These are phyloP conservation scores for Serinus canaria DNA, from an alignment of 2,113 vertebrate species.

Conservation along the genomic window DNA sequence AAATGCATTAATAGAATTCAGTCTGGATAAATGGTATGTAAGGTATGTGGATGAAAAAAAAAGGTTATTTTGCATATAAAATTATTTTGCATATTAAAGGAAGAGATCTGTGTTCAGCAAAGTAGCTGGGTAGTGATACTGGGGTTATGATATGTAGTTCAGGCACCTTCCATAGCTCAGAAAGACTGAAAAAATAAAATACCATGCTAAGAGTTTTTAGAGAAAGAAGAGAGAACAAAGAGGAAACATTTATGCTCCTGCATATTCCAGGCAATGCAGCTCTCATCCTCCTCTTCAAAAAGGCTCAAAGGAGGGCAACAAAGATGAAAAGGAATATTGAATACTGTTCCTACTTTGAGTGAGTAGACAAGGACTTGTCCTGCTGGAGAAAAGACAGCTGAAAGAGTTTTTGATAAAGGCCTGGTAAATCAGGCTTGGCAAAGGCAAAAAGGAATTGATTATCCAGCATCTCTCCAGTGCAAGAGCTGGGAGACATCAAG, in stretches of 20 bases:
- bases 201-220: not conserved
- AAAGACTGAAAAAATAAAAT: not conserved
- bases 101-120: not conserved
- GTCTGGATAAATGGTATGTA: not conserved
- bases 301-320: not conserved
- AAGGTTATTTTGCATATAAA: not conserved
- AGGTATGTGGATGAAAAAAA: not conserved
- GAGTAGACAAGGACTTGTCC: not conserved
- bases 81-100: not conserved
- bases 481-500: not conserved
- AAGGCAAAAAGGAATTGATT: slow-evolving; percentile 25
- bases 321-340: slow-evolving; percentile 12
- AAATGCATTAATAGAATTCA: not conserved
- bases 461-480: not conserved
- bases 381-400: not conserved
- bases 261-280: accelerated
- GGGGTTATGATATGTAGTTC: not conserved
- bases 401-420: not conserved
- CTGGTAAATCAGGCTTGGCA: not conserved
- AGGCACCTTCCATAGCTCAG: not conserved
- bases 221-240: not conserved
- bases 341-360: not conserved
- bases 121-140: not conserved
- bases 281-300: not conserved
- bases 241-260: not conserved